Percentiles rank a stretch among this genome's conserved stretches.
phyloP scores from a whole-genome alignment of 1,140 invertebrate genomes.

The Bombus fervidus region DNA sequence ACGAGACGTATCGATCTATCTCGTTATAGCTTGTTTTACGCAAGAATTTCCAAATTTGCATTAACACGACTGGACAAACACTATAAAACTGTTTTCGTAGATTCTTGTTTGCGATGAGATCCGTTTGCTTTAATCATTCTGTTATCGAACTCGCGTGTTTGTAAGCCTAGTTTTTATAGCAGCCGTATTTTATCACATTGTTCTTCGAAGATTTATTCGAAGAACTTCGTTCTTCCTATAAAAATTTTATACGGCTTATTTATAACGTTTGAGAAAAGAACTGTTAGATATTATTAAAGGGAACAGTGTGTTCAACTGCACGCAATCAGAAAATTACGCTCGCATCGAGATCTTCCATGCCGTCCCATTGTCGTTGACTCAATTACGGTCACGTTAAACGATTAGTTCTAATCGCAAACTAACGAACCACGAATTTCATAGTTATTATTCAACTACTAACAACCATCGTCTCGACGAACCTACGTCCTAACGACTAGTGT shows the following conservation, averaged over 20 bases:
- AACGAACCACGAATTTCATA: conserved; percentile 46
- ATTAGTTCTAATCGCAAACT: conserved; percentile 49
- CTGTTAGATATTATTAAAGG: background rate
- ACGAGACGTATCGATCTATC: background rate
- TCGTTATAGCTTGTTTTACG: background rate
- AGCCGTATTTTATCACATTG: background rate
- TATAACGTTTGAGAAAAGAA: background rate
- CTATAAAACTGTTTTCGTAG: background rate
- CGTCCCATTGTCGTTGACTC: conserved; percentile 18
- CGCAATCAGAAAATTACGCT: background rate
- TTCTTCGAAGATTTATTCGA: background rate
- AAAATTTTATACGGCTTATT: background rate
- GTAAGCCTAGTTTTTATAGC: background rate
- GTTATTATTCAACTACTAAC: conserved; percentile 38
- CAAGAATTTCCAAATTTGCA: conserved; percentile 17
- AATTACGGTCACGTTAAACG: conserved; percentile 38
- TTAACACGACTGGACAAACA: background rate
- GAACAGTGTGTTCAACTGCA: background rate
- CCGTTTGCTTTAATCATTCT: background rate
- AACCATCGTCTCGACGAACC: conserved; percentile 11
- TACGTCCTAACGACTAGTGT: background rate
- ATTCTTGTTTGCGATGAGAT: background rate
- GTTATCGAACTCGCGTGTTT: background rate
- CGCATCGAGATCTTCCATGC: background rate
- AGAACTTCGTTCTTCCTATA: background rate